Base-by-base conservation (phyloP, 2,888 invertebrate species). In the Phrixothrix hirtus region DNA sequence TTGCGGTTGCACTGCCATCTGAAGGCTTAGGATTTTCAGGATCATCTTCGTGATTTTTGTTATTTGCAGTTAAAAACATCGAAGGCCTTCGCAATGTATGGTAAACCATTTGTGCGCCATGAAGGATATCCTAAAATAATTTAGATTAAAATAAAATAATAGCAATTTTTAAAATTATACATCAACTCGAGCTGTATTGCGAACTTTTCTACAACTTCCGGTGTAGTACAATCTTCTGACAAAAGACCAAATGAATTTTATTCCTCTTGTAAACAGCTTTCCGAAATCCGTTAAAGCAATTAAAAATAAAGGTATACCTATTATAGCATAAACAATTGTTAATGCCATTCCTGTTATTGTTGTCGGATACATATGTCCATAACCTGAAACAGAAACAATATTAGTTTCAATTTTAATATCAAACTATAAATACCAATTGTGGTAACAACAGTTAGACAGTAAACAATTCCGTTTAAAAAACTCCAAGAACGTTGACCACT, bases 221-320 rank as follows among this genome's bases (percentile, higher is more conserved):
- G 92, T 93, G 70, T 91, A 92, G 73, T 92, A 92, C 2, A 92
- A 77, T 52, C 92, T 79, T 41, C 92, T 77, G 9, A 92, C 90
- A 68, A 86, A 92, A 0, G 90, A 87, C 92, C 94, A 95, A 14
- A 93, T 78, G 74, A 90, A 92, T 76, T 96, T 96, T 57, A 96
- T 89, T 55, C 85, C 84, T 59, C 93, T 81, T 0, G 95, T 96
- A 71, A 98, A 90, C 6, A 93, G 80, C 79, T 94, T 95, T 60
- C 97, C 97, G 71, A 97, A 90, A 78, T 96, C 95, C 27, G 95
- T 94, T 60, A 99, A 76, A 10, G 96, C 87, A 47, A 98, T 92
- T 62, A 98, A 80, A 76, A 98, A 95, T 66, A 98, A 81, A 0
- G 98, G 98, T 66, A 98, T 97, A 7, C 98, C 98, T 57, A 98